These are phyloP conservation scores for Tachina grossa DNA, from an alignment of 2,888 invertebrate genomes.

Conservation along the genomic window DNA sequence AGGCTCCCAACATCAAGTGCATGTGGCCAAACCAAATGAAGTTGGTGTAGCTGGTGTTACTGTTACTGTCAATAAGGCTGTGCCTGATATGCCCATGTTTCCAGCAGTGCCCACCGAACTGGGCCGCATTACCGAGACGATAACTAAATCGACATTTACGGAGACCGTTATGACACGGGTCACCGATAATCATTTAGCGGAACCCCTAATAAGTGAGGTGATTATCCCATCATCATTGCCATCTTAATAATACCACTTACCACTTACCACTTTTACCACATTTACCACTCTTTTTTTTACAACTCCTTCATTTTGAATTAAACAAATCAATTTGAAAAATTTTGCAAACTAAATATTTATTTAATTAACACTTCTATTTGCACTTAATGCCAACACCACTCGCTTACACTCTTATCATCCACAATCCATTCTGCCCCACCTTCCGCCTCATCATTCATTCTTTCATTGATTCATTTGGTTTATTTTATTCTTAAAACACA, in stretches of 20 bases:
- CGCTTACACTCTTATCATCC: slow-evolving; percentile 3
- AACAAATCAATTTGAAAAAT: slow-evolving; percentile 24
- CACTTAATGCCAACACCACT: slow-evolving; percentile 27
- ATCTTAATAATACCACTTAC: slow-evolving; percentile 70
- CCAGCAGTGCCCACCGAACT: slow-evolving; percentile 92
- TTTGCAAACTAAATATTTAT: slow-evolving; percentile 29
- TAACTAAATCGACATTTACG: slow-evolving; percentile 97
- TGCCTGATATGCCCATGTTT: slow-evolving; percentile 88
- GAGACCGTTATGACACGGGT: slow-evolving; percentile 97
- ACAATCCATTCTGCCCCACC: background rate
- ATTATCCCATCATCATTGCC: slow-evolving; percentile 79
- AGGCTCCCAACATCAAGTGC: slow-evolving; percentile 87
- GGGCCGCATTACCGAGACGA: slow-evolving; percentile 95
- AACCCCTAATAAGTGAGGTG: slow-evolving; percentile 95
- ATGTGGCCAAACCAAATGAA: slow-evolving; percentile 82
- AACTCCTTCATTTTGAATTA: background rate
- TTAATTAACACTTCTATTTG: slow-evolving; percentile 45
- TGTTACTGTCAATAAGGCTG: slow-evolving; percentile 91
- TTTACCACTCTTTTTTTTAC: slow-evolving; percentile 24
- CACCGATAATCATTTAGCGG: slow-evolving; percentile 94
- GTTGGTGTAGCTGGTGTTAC: slow-evolving; percentile 83
- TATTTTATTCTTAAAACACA: background rate
- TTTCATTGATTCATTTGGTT: slow-evolving; percentile 22
- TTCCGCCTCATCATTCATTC: slow-evolving; percentile 1
- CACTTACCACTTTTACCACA: slow-evolving; percentile 28